phyloP scores from a whole-genome alignment of 2,888 invertebrate genomes.

The Ferdinandea cuprea region DNA sequence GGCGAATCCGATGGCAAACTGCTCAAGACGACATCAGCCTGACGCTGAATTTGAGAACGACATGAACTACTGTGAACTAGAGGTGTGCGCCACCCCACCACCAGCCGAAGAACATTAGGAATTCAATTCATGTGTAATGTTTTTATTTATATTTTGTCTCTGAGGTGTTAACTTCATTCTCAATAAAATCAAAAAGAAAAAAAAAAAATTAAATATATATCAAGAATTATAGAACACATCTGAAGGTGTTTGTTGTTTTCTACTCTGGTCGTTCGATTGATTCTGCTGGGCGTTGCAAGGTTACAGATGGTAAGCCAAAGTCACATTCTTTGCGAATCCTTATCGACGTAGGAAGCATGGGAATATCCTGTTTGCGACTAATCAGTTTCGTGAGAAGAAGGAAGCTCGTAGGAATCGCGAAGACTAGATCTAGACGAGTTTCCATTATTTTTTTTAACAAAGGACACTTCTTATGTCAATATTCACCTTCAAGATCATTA shows the following conservation, averaged over 20 bases:
- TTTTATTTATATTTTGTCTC: conserved; percentile 68
- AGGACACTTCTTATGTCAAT: too few species aligned
- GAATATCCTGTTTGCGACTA: too few species aligned
- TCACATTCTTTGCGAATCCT: too few species aligned
- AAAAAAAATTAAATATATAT: conserved; percentile 44
- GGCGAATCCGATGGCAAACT: conserved; percentile 84
- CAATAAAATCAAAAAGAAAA: conserved; percentile 59
- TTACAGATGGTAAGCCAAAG: too few species aligned
- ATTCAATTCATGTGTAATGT: conserved; percentile 71
- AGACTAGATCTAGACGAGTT: too few species aligned
- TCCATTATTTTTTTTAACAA: too few species aligned
- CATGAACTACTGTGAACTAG: neutral
- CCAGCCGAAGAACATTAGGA: conserved; percentile 58
- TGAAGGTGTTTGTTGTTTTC: neutral
- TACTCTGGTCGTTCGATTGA: neutral
- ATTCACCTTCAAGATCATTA: too few species aligned
- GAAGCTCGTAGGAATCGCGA: too few species aligned
- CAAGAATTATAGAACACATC: conserved; percentile 3
- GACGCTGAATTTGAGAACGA: conserved; percentile 1
- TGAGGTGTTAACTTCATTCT: conserved; percentile 71
- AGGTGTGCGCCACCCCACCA: neutral
- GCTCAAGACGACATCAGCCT: conserved; percentile 59
- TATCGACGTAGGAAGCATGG: too few species aligned
- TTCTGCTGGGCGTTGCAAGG: too few species aligned
- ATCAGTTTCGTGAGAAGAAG: too few species aligned